phyloP scores from a whole-genome alignment of 1,140 invertebrate genomes.

The Diploscapter pachys region DNA sequence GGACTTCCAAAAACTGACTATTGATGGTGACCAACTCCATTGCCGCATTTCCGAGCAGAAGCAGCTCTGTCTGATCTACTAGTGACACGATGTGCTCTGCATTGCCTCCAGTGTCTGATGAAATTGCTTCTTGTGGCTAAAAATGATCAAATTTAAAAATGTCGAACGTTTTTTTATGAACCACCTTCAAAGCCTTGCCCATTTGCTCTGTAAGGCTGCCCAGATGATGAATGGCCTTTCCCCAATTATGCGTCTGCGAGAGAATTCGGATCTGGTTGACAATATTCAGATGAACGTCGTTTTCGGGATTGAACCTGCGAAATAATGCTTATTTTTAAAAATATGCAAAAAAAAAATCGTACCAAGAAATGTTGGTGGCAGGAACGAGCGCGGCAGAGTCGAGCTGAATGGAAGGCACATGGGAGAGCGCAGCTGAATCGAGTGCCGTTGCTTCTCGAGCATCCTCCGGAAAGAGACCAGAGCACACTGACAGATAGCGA shows the following conservation, averaged over 20 bases:
- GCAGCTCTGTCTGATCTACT: conserved; percentile 20
- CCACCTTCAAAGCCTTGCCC: background rate
- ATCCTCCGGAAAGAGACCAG: conserved; percentile 39
- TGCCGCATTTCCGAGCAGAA: conserved; percentile 23
- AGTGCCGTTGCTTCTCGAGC: conserved; percentile 34
- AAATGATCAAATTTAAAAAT: too few relatives aligned
- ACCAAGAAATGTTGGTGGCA: conserved; percentile 1
- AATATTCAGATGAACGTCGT: background rate
- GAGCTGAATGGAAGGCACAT: too few relatives aligned
- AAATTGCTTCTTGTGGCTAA: background rate
- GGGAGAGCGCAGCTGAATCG: background rate
- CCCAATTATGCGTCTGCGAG: background rate
- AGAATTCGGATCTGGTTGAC: conserved; percentile 9
- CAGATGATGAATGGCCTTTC: background rate
- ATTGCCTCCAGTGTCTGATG: conserved; percentile 2
- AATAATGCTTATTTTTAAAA: background rate
- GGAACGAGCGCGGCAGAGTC: too few relatives aligned
- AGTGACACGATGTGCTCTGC: conserved; percentile 13
- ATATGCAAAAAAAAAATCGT: conserved; percentile 1
- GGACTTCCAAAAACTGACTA: background rate
- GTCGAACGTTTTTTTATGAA: too few relatives aligned
- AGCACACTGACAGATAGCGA: conserved; percentile 30
- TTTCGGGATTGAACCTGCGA: background rate
- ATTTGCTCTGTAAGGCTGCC: background rate
- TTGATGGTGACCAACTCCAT: conserved; percentile 13